Evolutionary conservation across 2,797 vertebrate species (phyloP).

Genomic region (Artibeus jamaicensis): DNA sequence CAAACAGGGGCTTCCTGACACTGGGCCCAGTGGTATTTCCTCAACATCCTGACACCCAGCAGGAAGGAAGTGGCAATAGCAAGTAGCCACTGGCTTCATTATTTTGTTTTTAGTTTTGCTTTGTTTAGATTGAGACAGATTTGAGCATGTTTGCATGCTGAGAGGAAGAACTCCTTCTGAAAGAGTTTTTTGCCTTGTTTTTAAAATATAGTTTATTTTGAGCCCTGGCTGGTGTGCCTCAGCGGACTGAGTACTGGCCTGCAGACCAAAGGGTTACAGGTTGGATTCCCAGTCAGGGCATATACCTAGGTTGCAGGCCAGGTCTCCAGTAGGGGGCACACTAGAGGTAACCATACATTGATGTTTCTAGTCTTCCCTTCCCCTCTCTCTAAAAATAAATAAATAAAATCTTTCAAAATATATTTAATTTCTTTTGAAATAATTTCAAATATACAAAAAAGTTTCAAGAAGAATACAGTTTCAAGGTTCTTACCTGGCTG

Average conservation of each 20-base stretch:
- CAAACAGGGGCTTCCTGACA: conserved; percentile 41
- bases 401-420: background rate
- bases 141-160: conserved; percentile 8
- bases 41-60: conserved; percentile 37
- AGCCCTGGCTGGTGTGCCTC: background rate
- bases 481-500: too few species aligned
- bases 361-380: too few species aligned
- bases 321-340: too few species aligned
- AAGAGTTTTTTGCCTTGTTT: background rate
- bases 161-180: conserved; percentile 25
- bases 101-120: conserved; percentile 43
- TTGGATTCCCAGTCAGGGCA: too few species aligned
- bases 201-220: background rate
- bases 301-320: too few species aligned
- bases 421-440: conserved; percentile 29
- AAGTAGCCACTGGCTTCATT: background rate
- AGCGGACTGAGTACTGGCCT: too few species aligned
- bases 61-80: conserved; percentile 8
- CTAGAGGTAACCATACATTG: too few species aligned
- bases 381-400: too few species aligned
- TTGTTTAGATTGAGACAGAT: conserved; percentile 48
- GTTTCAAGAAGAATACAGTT: background rate
- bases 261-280: too few species aligned
- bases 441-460: conserved; percentile 18
- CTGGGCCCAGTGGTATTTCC: background rate